These are phyloP conservation scores for Drosophila barbarae DNA, from an alignment of 2,888 invertebrate genomes.

Conservation along the genomic window DNA sequence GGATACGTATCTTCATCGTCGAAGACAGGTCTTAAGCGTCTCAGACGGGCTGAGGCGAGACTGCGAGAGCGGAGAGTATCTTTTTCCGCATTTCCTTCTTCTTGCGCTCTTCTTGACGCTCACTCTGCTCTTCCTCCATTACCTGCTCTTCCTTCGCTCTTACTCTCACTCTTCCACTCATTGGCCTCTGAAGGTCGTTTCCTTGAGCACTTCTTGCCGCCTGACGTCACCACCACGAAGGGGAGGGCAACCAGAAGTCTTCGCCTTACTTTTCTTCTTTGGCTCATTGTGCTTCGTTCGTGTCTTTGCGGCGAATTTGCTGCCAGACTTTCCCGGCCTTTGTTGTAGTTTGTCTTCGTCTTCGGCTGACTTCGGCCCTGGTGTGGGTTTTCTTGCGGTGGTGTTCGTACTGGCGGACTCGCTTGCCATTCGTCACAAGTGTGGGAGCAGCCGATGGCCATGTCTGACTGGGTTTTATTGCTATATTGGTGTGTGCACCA, in stretches of 20 bases:
- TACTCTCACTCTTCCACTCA: conserved; percentile 21
- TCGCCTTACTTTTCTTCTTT: conserved; percentile 14
- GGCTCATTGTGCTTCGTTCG: conserved; percentile 37
- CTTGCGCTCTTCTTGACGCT: conserved; percentile 35
- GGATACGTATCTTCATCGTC: conserved; percentile 57
- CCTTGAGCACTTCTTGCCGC: conserved; percentile 65
- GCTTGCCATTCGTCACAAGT: conserved; percentile 65
- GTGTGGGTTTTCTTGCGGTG: conserved; percentile 68
- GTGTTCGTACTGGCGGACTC: conserved; percentile 44
- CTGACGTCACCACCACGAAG: conserved; percentile 47
- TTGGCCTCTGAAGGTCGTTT: conserved; percentile 68
- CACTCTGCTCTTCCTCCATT: conserved; percentile 26
- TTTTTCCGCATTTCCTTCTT: conserved; percentile 31
- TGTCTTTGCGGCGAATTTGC: conserved; percentile 65
- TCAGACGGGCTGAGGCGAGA: conserved; percentile 8
- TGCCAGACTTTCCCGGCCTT: conserved; percentile 29
- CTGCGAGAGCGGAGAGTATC: conserved; percentile 33
- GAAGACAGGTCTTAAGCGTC: conserved; percentile 54
- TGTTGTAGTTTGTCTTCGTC: conserved; percentile 28
- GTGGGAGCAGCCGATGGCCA: conserved; percentile 35
- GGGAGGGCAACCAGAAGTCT: conserved; percentile 51
- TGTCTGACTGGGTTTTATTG: conserved; percentile 35
- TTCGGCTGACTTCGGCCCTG: conserved; percentile 43
- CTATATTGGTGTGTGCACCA: conserved; percentile 31
- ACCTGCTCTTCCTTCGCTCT: conserved; percentile 27